Evolutionary conservation across 92 coral and sea anemone species (phyloP), one percentile per base, ranked within the genome.

Genomic region (Scolanthus callimorphus): DNA sequence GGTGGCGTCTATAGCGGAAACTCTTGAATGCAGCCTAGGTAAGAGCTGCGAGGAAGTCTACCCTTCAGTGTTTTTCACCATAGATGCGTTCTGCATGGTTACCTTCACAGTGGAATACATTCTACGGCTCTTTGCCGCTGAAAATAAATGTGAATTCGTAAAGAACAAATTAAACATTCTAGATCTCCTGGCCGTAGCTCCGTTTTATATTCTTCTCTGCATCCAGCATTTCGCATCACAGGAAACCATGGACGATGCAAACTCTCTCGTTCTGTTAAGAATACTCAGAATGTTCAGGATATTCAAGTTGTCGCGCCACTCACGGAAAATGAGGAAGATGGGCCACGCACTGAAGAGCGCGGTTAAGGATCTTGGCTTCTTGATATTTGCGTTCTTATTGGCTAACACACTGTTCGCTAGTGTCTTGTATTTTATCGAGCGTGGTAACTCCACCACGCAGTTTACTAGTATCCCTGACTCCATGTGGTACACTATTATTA

Each of bases 401-500:
- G 89, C 83, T 10, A 91, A 91, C 39, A 65, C 87, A 46, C 55
- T 91, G n/a, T 91, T 91, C 54, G 94, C 97, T 1, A 91, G 97
- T 48, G 83, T 87, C 47, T 34, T 91, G 24, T 91, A 70, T 54
- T 86, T 70, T 15, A 71, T 83, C 13, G 97, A 91, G 47, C 71
- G 56, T 19, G 57, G 44, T 29, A 62, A 63, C 24, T 73, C 82
- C 0, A 34, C 59, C 17, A 57, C 65, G 62, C 49, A 78, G 13
- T 91, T 86, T 50, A 65, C 29, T 31, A 91, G 96, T 38, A 91
- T 91, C 52, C 97, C 96, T 0, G 96, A 83, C 29, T 65, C 90
- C n/a, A 91, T 91, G 96, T 91, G 97, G 97, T 91, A 87, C 41
- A 82, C 96, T 2, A 76, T 88, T 10, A 85, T 91, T 28, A 91